These are phyloP conservation scores for Drosophila macrothrix DNA, from an alignment of 2,888 invertebrate species.

Conservation along the genomic window DNA sequence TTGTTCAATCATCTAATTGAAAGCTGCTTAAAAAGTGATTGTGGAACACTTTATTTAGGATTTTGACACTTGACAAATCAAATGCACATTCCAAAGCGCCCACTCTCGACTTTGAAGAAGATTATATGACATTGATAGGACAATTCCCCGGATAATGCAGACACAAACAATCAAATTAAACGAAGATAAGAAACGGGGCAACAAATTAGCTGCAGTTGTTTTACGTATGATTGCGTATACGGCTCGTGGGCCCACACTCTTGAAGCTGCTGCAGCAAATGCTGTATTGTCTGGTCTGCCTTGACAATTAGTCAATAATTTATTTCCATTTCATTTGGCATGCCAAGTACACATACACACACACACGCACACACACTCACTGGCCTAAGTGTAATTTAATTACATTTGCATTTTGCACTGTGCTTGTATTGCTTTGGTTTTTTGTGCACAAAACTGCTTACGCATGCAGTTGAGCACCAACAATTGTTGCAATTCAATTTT, in stretches of 20 bases:
- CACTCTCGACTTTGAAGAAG: background rate
- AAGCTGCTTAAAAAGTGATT: conserved; percentile 35
- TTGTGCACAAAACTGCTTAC: conserved; percentile 65
- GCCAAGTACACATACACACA: conserved; percentile 52
- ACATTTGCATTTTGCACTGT: conserved; percentile 63
- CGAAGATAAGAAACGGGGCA: conserved; percentile 41
- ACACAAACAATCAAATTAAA: conserved; percentile 72
- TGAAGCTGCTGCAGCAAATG: conserved; percentile 20
- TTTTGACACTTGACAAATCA: conserved; percentile 13
- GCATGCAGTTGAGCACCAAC: conserved; percentile 57
- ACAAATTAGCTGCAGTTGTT: conserved; percentile 68
- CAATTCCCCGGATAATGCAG: conserved; percentile 61
- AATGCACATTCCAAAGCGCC: background rate
- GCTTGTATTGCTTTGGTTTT: conserved; percentile 51
- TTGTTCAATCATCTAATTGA: conserved; percentile 43
- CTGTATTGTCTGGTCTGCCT: conserved; percentile 52
- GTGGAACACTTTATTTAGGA: conserved; percentile 33
- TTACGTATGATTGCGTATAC: conserved; percentile 56
- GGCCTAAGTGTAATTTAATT: conserved; percentile 75
- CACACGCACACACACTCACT: conserved; percentile 6
- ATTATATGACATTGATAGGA: conserved; percentile 56
- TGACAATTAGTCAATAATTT: conserved; percentile 84
- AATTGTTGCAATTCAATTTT: conserved; percentile 75
- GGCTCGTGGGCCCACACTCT: conserved; percentile 26
- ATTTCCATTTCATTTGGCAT: conserved; percentile 81